Evolutionary conservation across 2,797 vertebrate genomes (phyloP), one percentile per base, ranked within the genome.

Genomic region (Hapalemur alaotrensis): DNA sequence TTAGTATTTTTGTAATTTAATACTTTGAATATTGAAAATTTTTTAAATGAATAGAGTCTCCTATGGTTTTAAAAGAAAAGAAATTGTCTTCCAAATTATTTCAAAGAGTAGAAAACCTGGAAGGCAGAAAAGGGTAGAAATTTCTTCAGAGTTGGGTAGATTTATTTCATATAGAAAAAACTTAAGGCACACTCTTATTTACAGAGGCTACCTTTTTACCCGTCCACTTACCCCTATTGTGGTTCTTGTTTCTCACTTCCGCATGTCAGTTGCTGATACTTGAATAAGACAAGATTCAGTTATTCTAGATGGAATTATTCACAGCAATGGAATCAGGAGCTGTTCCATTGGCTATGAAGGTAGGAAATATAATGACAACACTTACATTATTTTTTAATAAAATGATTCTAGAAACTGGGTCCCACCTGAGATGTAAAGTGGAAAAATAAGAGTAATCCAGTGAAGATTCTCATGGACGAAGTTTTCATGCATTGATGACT

Each of bases 381-480:
- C 12, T 88, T 67, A 35, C 17, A 9, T 30, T 70, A 84, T 67
- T 76, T 75, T 57, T 57, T 57, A 65, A n/a, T 73, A 52, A 92
- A 90, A 4, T 8, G 0, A 70, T 83, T 93, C 8, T 96, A 73
- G 80, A 90, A 95, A 91, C 17, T 73, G 32, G 1, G 5, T 69
- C 3, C 7, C 11, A n/a, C 6, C 3, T 84, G 81, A 96, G 87
- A 75, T 79, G 3, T 93, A 84, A 32, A 23, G 52, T 93, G 93
- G 91, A 41, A 96, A 43, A 96, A 93, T 22, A 46, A 43, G 22
- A 2, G 5, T 84, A 91, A 94, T 61, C 4, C 93, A 91, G 38
- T 35, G 87, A 92, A 54, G 2, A n/a, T 0, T 91, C 9, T 57
- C 15, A 59, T 14, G 43, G 20, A 81, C 35, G 61, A 90, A 86